Evolutionary conservation across 2,797 vertebrate species (phyloP).

Genomic region (Percopsis omiscomaycus): DNA sequence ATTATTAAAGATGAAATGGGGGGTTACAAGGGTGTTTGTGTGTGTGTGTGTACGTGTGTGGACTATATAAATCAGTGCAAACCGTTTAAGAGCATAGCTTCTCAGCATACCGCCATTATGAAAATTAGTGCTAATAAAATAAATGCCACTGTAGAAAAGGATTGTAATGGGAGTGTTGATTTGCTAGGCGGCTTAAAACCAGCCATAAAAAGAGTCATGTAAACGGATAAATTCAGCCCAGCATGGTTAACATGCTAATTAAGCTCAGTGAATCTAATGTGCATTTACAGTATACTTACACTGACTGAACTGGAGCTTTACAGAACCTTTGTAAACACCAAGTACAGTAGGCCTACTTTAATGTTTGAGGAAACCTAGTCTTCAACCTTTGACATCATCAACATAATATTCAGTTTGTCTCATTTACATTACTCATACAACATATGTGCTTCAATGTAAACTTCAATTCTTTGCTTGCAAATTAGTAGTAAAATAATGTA

Average conservation of each 20-base stretch:
- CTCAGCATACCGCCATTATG: conserved; percentile 72
- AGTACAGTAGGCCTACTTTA: not conserved
- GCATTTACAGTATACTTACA: conserved; percentile 58
- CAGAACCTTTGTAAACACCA: no score
- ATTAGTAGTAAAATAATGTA: not conserved
- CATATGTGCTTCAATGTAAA: not conserved
- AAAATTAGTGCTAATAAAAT: conserved; percentile 77
- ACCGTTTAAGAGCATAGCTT: conserved; percentile 64
- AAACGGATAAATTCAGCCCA: conserved; percentile 70
- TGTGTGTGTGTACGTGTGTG: no score
- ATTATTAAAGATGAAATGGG: no score
- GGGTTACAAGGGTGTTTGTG: no score
- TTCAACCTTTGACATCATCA: conserved; percentile 54
- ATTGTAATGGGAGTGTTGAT: conserved; percentile 74
- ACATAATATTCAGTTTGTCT: not conserved
- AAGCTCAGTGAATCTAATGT: conserved; percentile 74
- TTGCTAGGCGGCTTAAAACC: conserved; percentile 73
- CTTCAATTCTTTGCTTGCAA: not conserved
- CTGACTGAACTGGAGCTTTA: no score
- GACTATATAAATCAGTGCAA: conserved; percentile 52
- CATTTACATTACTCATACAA: not conserved
- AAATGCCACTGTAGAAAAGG: conserved; percentile 67
- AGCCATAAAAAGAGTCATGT: conserved; percentile 76
- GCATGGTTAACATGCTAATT: conserved; percentile 52
- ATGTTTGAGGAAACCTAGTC: conserved; percentile 43